Evolutionary conservation across 2,797 vertebrate genomes (phyloP), one percentile per base, ranked within the genome.

Genomic region (Lacerta viridis): DNA sequence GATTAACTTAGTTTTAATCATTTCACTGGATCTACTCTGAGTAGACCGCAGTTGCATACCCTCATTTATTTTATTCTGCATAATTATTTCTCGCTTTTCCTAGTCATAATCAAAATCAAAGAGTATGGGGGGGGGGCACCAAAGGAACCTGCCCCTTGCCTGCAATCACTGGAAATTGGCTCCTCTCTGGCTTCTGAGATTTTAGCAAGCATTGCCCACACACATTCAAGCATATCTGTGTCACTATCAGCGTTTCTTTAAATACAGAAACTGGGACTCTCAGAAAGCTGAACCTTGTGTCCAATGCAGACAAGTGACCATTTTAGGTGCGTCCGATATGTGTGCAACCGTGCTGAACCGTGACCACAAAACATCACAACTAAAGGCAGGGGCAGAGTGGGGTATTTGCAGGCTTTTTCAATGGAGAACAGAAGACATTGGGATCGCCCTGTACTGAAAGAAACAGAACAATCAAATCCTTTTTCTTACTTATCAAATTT

Each of bases 401-500:
- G 50, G 50, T 55, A 13, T 55, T 55, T 55, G 50, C 13, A 55
- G 50, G 50, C 4, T 55, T 55, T 55, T 55, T 15, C 50, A 55
- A 15, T 55, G 50, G 50, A 55, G 86, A 83, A 90, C 18, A 90
- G 29, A 91, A 84, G 18, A n/a, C 11, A 15, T 15, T 25, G 18
- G 50, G 68, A 9, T 41, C 74, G 36, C 25, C 15, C 4, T 64
- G 4, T 33, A 13, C 33, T 61, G 1, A 23, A 84, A 87, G 59
- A 85, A 0, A 75, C 4, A 27, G 2, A 85, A 84, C 59, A 82
- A 72, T 0, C 46, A 66, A 20, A 88, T 84, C 41, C 33, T 46
- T 2, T 61, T 78, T 71, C 96, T 93, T 94, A 99, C 98, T 98
- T 97, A 93, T 99, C 98, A 95, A 99, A 99, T 90, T 94, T 98